phyloP scores from a whole-genome alignment of 30 jellyfish, hydroid and myxozoan genomes.

The Morbakka virulenta region DNA sequence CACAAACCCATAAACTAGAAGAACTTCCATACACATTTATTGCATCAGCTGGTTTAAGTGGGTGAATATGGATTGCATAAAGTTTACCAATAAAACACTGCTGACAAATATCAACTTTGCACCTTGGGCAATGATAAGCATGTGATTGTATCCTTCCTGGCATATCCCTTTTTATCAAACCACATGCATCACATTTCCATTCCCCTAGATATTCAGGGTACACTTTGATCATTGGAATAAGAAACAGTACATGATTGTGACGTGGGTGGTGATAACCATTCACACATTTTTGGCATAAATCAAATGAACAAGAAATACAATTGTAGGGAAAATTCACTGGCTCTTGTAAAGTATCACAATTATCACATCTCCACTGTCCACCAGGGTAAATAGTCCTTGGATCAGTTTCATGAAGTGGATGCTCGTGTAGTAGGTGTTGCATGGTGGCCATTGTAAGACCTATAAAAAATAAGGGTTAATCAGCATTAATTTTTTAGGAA shows the following conservation, averaged over 20 bases:
- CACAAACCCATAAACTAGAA: constrained; percentile 92
- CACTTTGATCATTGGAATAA: constrained; percentile 23
- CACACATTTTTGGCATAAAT: constrained; percentile 42
- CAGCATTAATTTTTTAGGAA: too few relatives aligned
- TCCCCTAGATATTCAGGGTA: constrained; percentile 50
- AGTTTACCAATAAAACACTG: constrained; percentile 76
- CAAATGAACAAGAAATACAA: constrained; percentile 50
- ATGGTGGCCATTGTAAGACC: too few relatives aligned
- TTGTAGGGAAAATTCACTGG: constrained; percentile 47
- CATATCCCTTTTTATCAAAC: constrained; percentile 1
- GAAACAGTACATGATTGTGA: constrained; percentile 29
- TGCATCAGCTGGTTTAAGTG: constrained; percentile 77
- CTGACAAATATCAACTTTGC: constrained; percentile 83
- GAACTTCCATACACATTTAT: constrained; percentile 70
- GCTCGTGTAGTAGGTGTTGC: constrained; percentile 62
- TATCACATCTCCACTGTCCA: constrained; percentile 95
- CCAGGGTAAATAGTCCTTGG: constrained; percentile 68
- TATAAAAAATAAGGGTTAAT: too few relatives aligned
- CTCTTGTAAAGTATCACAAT: constrained; percentile 40
- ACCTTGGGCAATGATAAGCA: constrained; percentile 81
- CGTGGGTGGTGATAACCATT: constrained; percentile 26
- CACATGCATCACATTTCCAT: constrained; percentile 74
- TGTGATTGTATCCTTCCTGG: constrained; percentile 27
- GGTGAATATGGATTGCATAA: constrained; percentile 75
- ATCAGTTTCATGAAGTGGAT: constrained; percentile 70